Conservation (phyloP, 2,113 vertebrate genomes). For the Misgurnus anguillicaudatus region DNA sequence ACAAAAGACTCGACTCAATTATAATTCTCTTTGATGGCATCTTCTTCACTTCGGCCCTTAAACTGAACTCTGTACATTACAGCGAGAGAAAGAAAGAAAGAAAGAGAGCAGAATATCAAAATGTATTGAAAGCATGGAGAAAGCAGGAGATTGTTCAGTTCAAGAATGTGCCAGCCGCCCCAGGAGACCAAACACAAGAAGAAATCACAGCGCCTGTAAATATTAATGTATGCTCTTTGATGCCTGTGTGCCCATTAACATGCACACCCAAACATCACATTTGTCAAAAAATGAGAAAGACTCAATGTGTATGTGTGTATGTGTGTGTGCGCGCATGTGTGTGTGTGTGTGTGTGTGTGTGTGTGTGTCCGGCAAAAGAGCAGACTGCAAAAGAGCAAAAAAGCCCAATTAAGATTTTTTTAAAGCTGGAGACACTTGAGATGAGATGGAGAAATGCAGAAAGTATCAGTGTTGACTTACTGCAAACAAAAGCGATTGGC, state of each 20-base stretch:
- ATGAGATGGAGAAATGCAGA: slow-evolving; percentile 47
- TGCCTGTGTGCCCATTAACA: slow-evolving; percentile 75
- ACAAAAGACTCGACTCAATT: slow-evolving; percentile 62
- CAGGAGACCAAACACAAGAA: slow-evolving; percentile 77
- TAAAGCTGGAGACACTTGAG: slow-evolving; percentile 52
- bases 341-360: slow-evolving; percentile 59
- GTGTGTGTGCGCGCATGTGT: slow-evolving; percentile 52
- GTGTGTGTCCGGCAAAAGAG: slow-evolving; percentile 57
- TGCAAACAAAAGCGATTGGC: slow-evolving; percentile 17
- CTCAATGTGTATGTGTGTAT: slow-evolving; percentile 61
- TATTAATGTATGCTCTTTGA: slow-evolving; percentile 79
- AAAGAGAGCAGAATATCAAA: slow-evolving; percentile 63
- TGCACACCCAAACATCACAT: slow-evolving; percentile 78
- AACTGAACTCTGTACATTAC: slow-evolving; percentile 16
- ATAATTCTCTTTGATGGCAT: slow-evolving; percentile 70
- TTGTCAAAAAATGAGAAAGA: slow-evolving; percentile 71
- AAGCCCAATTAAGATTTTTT: slow-evolving; percentile 72
- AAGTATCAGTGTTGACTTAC: slow-evolving; percentile 44
- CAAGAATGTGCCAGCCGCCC: slow-evolving; percentile 66
- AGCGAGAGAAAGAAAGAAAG: not conserved
- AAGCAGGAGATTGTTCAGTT: slow-evolving; percentile 57
- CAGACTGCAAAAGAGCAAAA: slow-evolving; percentile 57
- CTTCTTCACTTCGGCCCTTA: slow-evolving; percentile 60
- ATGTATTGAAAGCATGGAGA: slow-evolving; percentile 64
- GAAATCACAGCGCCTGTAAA: slow-evolving; percentile 67